Base-by-base conservation (phyloP, 2,888 invertebrate genomes). In the Drosophila gaucha region DNA sequence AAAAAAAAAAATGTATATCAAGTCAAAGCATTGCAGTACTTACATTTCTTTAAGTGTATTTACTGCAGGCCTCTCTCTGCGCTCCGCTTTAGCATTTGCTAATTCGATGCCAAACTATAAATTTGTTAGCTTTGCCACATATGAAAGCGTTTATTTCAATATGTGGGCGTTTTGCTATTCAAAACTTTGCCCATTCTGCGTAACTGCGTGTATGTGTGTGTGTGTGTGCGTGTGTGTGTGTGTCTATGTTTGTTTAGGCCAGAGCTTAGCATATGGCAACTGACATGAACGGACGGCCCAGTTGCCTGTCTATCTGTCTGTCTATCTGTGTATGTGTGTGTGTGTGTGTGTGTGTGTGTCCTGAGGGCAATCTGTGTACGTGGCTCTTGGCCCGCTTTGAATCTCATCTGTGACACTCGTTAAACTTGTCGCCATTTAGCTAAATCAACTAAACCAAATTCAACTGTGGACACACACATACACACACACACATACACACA, bases 91-190 rank as follows among this genome's bases (percentile, higher is more conserved):
- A 24, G 44, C 31, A 33, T 24, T 38, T 38, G 57, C 84, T 80
- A 88, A 88, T 84, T 88, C 78, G 82, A 87, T 79, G 79, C 60
- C 76, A 76, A 86, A 88, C 87, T 85, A 86, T 85, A 88, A 85
- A 88, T 85, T 84, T 78, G 87, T 73, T 73, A 73, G 86, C 87
- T 72, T 76, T 78, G 77, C 63, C 76, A 87, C 85, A 88, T 85
- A 86, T 78, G 75, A 78, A 80, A 84, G 78, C 85, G 80, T 84
- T 88, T 88, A 84, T 88, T 84, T 84, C 88, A 88, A 88, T 84
- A 88, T 80, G 72, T 67, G 78, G 82, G 75, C 85, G 82, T 63
- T 88, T 68, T 63, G 64, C 86, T 68, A 78, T 88, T 80, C 83
- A 66, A 79, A 86, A 82, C 83, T 86, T 83, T 65, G 57, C 49